phyloP scores from a whole-genome alignment of 2,113 vertebrate genomes.

The Chloropsis cyanopogon region DNA sequence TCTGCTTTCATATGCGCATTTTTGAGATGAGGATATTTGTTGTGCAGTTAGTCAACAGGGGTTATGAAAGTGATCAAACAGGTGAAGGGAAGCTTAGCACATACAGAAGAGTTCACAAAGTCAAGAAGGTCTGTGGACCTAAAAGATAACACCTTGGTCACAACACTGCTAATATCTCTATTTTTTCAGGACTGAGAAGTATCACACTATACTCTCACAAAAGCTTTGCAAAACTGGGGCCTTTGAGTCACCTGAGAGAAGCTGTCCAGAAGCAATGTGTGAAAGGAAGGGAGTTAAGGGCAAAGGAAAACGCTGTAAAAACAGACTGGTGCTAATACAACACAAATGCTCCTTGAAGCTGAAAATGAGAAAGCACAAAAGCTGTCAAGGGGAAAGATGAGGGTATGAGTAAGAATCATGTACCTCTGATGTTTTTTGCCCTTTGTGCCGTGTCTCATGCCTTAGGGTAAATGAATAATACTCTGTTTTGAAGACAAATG shows the following conservation, averaged over 20 bases:
- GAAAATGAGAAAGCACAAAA: constrained; percentile 34
- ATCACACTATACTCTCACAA: neutral
- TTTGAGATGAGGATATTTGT: neutral
- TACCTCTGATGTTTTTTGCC: constrained; percentile 31
- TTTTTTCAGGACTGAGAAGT: constrained; percentile 25
- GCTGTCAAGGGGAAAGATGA: constrained; percentile 2
- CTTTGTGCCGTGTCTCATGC: neutral
- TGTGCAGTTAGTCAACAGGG: neutral
- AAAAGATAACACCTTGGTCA: neutral
- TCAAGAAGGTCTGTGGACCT: neutral
- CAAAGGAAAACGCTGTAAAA: constrained; percentile 36
- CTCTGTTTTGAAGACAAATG: constrained; percentile 62
- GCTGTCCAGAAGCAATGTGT: neutral
- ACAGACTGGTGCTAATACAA: neutral
- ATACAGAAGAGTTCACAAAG: neutral
- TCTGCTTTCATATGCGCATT: neutral
- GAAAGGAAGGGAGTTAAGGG: constrained; percentile 44
- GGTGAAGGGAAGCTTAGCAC: neutral
- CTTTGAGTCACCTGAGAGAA: constrained; percentile 39
- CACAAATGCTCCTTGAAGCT: constrained; percentile 10
- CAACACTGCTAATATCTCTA: neutral
- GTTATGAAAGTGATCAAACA: neutral
- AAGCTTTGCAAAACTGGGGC: neutral
- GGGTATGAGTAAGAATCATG: constrained; percentile 37
- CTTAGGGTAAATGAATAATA: constrained; percentile 34